Base-by-base conservation (phyloP, 2,113 vertebrate species). In the Alethe castanea region DNA sequence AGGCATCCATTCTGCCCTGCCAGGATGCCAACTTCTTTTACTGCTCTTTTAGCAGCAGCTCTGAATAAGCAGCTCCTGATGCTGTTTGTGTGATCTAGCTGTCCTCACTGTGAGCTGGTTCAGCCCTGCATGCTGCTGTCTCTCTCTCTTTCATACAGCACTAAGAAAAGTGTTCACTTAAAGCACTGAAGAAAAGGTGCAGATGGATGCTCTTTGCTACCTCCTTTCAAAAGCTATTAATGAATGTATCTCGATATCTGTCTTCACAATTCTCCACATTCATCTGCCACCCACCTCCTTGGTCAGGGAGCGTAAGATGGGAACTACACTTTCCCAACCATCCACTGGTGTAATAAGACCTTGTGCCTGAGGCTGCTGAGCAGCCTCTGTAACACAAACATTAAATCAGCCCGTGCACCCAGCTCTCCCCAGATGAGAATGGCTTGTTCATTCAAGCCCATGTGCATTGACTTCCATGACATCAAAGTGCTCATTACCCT, bases 1-100 rank as follows among this genome's bases (percentile, higher is more conserved):
- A 86, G 60, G n/a, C 64, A 86, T 90, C 95, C 81, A 86, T 90
- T 88, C 67, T 60, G 93, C 38, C 48, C 44, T 91, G 36, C 38
- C 47, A 77, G 42, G 11, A 2, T 92, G 74, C 92, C 92, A 96
- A 38, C 47, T 78, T 77, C 86, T 88, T 84, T 50, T 59, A 42
- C 53, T 78, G 56, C 60, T 86, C 52, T 83, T 81, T 81, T 56
- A 66, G 60, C 54, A 70, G 38, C 79, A 8, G 23, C 54, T 70
- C 62, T 69, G 38, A 86, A 73, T 61, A 88, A 44, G 25, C 28
- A 45, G 50, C 50, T 76, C 74, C 28, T 53, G 50, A 42, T 72
- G 45, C 62, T 94, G 88, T 77, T 82, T 92, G n/a, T 42, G 17
- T 7, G 26, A 26, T 18, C 26, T 86, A 33, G 69, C n/a, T 10